Conservation (phyloP, 2,888 invertebrate genomes). For the Ceriagrion tenellum region DNA sequence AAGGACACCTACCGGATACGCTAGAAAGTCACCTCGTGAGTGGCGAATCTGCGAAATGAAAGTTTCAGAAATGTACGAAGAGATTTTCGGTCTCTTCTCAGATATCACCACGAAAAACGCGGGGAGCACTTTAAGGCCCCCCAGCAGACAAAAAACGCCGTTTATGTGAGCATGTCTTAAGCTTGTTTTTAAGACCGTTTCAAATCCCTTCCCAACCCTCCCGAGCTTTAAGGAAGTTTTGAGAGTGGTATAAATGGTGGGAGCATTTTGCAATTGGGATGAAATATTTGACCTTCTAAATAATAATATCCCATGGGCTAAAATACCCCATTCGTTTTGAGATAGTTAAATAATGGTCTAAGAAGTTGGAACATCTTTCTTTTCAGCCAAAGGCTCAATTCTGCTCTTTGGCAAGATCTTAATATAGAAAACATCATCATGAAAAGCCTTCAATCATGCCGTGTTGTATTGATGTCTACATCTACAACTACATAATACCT, state of each 20-base stretch:
- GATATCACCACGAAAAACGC: not conserved
- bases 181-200: constrained; percentile 24
- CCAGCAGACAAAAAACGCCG: not conserved
- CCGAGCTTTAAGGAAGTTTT: not conserved
- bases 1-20: constrained; percentile 46
- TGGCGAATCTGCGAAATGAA: constrained; percentile 58
- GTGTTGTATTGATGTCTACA: no score
- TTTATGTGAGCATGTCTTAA: not conserved
- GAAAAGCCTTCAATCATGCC: no score
- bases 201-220: not conserved
- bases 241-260: not conserved
- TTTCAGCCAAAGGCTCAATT: no score
- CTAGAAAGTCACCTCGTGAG: constrained; percentile 51
- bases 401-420: no score
- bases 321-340: not conserved
- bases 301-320: not conserved
- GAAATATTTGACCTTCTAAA: not conserved
- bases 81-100: not conserved
- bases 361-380: no score
- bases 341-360: not conserved
- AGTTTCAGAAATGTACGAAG: constrained; percentile 45
- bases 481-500: no score
- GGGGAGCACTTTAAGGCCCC: not conserved
- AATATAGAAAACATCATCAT: no score
- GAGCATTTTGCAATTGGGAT: not conserved